Evolutionary conservation across 2,113 vertebrate species (phyloP), one percentile per base, ranked within the genome.

Genomic region (Lepidothrix coronata): DNA sequence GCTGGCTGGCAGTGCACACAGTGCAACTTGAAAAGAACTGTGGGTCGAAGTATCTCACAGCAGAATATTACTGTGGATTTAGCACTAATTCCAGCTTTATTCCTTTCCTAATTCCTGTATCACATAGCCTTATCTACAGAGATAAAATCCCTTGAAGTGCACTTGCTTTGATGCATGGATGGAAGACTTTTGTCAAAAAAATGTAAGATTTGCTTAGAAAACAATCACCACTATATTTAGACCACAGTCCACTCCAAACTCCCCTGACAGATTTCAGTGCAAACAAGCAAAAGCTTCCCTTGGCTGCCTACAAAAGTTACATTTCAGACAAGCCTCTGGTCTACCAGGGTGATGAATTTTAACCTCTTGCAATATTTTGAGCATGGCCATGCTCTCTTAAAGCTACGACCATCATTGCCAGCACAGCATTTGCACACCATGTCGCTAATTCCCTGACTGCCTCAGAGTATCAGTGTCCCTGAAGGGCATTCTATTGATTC

Each of bases 51-150:
- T 48, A 96, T 90, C 92, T 97, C 93, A 96, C 81, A 95, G 95
- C 84, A 97, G 91, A 96, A 97, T 97, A 97, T 96, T 96, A 96
- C 85, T 73, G 85, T 94, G 96, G 96, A 96, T 97, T 98, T 97
- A 95, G 58, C 62, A 85, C 75, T 97, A 98, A 97, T 95, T 97
- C 95, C 92, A 94, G 92, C 58, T 97, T 95, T 92, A 94, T 94
- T 97, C 91, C 31, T 75, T 81, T 93, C 90, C 73, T 97, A 96
- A 97, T 97, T 97, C 95, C 84, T 79, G 77, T 93, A 96, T 95
- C 94, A 89, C 92, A 96, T 88, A 89, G 67, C 91, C 89, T 97
- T 94, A 98, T 96, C 95, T 93, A 85, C 51, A 95, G 33, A 94
- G 93, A 86, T 88, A 91, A 97, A 96, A 72, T 59, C 75, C 91